Conservation (phyloP, 2,888 invertebrate species). For the Drosophila greeni region DNA sequence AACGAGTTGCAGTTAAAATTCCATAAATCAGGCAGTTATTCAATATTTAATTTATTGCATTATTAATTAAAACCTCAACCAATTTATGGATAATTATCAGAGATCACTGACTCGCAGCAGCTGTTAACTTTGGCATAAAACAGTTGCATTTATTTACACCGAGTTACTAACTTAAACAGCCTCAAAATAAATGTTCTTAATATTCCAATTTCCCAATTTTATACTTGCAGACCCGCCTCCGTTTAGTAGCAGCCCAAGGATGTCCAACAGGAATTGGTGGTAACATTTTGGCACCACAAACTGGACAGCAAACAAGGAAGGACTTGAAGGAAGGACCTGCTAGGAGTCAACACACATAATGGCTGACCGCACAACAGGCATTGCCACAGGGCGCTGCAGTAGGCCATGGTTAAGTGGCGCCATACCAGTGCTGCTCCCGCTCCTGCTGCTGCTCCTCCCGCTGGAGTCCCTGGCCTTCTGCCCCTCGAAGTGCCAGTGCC, state of each 20-base stretch:
- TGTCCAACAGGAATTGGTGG: conserved; percentile 26
- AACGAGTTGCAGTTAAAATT: neutral
- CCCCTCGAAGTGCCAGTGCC: conserved; percentile 88
- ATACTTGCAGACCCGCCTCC: conserved; percentile 17
- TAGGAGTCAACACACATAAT: conserved; percentile 21
- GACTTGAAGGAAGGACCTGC: conserved; percentile 13
- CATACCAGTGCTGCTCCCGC: conserved; percentile 65
- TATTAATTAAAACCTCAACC: conserved; percentile 13
- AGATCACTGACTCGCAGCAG: conserved; percentile 3
- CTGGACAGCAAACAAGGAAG: conserved; percentile 26
- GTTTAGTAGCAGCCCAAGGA: conserved; percentile 18
- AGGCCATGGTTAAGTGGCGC: conserved; percentile 25
- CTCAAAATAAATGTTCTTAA: neutral
- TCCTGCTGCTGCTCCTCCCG: conserved; percentile 52
- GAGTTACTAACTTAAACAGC: neutral
- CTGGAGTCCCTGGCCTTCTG: conserved; percentile 80
- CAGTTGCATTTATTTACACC: neutral
- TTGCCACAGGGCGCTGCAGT: conserved; percentile 18
- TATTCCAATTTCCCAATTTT: neutral
- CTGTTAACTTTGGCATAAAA: conserved; percentile 4
- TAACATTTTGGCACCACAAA: conserved; percentile 26
- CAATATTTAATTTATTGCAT: conserved; percentile 10
- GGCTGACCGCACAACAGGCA: conserved; percentile 28
- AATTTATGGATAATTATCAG: conserved; percentile 9
- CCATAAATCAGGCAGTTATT: neutral